A percentile compares a stretch with the other conserved stretches of the same genome.
Conservation (phyloP, 2,113 vertebrate species). For the Aplodontia rufa region DNA sequence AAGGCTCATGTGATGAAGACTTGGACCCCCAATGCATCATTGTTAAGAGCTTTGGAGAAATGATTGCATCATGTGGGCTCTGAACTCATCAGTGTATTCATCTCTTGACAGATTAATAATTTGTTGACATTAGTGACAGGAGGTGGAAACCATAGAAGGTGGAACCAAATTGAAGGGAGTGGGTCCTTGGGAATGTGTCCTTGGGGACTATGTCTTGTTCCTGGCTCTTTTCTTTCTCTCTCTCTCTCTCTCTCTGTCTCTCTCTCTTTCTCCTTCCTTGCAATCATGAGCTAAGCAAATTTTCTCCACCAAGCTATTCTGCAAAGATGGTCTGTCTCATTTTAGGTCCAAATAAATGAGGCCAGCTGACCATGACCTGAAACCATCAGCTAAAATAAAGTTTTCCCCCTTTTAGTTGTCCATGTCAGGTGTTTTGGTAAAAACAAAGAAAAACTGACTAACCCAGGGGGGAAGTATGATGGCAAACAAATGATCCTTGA, state of each 20-base stretch:
- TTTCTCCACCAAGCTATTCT: neutral
- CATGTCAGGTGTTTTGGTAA: neutral
- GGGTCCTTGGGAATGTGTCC: no score
- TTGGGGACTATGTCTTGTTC: neutral
- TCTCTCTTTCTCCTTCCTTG: neutral
- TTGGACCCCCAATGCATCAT: neutral
- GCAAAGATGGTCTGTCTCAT: neutral
- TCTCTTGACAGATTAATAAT: neutral
- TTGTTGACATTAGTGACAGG: neutral
- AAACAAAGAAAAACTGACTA: neutral
- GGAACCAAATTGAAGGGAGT: no score
- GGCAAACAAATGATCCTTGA: slow-evolving; percentile 28
- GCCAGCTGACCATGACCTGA: neutral
- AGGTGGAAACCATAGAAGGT: neutral
- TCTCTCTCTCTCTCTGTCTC: neutral
- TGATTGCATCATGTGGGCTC: neutral
- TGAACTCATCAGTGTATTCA: neutral
- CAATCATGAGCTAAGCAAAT: neutral
- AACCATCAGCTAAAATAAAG: neutral
- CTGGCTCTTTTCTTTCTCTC: neutral
- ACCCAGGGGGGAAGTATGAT: neutral
- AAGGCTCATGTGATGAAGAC: neutral
- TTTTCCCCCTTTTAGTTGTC: neutral
- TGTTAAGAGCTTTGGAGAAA: neutral
- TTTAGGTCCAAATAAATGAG: neutral